Conservation (phyloP, 2,113 vertebrate genomes). For the Kryptolebias marmoratus region DNA sequence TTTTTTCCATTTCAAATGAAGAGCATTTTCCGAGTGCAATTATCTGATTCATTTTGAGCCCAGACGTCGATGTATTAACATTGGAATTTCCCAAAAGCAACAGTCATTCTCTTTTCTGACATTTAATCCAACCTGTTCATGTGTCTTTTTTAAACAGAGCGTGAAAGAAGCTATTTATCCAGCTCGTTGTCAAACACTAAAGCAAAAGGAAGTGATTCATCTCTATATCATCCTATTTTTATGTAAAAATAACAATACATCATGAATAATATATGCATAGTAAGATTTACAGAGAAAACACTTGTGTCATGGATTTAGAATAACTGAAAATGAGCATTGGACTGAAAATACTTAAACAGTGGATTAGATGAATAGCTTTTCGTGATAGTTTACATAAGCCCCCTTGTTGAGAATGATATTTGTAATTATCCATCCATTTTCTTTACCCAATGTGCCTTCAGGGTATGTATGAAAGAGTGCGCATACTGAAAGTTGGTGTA, state of each 20-base stretch:
- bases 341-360: not conserved
- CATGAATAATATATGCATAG: not conserved
- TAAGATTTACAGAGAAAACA: not conserved
- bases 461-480: no score
- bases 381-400: not conserved
- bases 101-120: conserved; percentile 11
- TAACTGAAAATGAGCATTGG: not conserved
- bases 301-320: not conserved
- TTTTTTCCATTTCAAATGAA: conserved; percentile 20
- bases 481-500: no score
- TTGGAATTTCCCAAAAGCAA: conserved; percentile 29
- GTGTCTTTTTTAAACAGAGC: conserved; percentile 4
- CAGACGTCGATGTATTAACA: conserved; percentile 30
- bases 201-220: not conserved
- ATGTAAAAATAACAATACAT: not conserved
- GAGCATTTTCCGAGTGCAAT: not conserved
- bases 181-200: not conserved
- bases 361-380: not conserved
- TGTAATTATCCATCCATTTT: no score
- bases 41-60: conserved; percentile 18
- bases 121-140: conserved; percentile 6
- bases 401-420: no score
- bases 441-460: no score
- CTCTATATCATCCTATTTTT: not conserved
- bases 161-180: not conserved